Percentiles rank a stretch among this genome's conserved stretches.
Conservation (phyloP, 2,888 invertebrate genomes). For the Terebella lapidaria region DNA sequence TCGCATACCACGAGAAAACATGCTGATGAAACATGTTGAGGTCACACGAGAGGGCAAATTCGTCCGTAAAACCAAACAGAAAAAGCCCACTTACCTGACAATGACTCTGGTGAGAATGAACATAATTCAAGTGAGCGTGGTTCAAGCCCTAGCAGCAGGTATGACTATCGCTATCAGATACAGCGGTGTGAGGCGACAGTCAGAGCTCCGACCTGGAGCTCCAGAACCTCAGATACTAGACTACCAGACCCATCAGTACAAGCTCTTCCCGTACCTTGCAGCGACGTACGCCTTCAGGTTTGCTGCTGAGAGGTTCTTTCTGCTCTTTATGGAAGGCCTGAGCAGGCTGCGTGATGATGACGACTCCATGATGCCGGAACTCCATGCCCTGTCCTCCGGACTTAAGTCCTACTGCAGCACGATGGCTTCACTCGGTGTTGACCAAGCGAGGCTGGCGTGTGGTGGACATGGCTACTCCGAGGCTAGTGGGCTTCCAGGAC, state of each 20-base stretch:
- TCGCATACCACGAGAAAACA: conserved; percentile 65
- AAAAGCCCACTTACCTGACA: conserved; percentile 1
- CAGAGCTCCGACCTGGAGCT: conserved; percentile 57
- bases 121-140: not conserved
- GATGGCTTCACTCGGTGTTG: conserved; percentile 71
- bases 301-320: too few species aligned
- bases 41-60: conserved; percentile 42
- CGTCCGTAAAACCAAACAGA: conserved; percentile 19
- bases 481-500: conserved; percentile 72
- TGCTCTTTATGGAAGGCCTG: too few species aligned
- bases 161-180: conserved; percentile 20
- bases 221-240: too few species aligned
- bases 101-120: conserved; percentile 4
- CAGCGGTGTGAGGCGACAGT: conserved; percentile 65
- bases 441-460: conserved; percentile 80
- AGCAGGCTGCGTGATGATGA: too few species aligned
- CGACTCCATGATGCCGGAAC: too few species aligned
- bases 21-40: conserved; percentile 58
- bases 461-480: conserved; percentile 85
- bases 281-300: too few species aligned
- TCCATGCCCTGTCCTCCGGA: conserved; percentile 87
- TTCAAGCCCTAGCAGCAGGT: conserved; percentile 19
- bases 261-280: too few species aligned
- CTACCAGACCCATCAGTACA: too few species aligned
- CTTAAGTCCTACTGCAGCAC: conserved; percentile 81